Percentiles rank a stretch among this genome's conserved stretches.
These are phyloP conservation scores for Heliothis subflexa DNA, from an alignment of 1,140 invertebrate species.

Conservation along the genomic window DNA sequence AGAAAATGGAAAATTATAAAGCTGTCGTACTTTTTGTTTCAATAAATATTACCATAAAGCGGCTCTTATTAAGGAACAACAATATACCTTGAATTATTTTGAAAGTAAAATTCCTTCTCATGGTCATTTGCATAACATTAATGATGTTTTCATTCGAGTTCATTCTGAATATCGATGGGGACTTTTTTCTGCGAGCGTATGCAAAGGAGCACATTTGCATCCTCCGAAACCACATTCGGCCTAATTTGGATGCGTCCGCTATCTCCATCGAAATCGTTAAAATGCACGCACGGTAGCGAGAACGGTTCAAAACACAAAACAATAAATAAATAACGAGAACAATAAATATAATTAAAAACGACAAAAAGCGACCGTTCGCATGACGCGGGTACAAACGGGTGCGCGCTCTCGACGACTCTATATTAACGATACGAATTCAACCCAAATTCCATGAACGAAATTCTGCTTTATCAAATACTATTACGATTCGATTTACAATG, in stretches of 20 bases:
- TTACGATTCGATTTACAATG: conserved; percentile 59
- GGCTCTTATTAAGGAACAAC: conserved; percentile 37
- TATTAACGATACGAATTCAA: conserved; percentile 64
- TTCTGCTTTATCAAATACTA: conserved; percentile 51
- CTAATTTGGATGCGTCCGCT: conserved; percentile 82
- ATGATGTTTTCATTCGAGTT: conserved; percentile 73
- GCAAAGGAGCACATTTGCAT: conserved; percentile 82
- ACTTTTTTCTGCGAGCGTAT: conserved; percentile 72
- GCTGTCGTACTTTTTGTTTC: conserved; percentile 35
- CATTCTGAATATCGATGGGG: conserved; percentile 59
- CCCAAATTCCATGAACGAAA: conserved; percentile 48
- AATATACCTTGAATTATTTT: conserved; percentile 40
- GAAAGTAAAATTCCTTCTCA: conserved; percentile 51
- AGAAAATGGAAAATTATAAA: conserved; percentile 35
- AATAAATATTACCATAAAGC: conserved; percentile 37
- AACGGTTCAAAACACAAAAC: conserved; percentile 74
- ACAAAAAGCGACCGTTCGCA: conserved; percentile 80
- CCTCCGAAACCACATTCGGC: conserved; percentile 70
- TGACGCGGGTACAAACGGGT: conserved; percentile 76
- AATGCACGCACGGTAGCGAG: conserved; percentile 82
- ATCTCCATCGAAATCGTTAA: conserved; percentile 77
- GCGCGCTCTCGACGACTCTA: conserved; percentile 70
- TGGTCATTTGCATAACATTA: conserved; percentile 71
- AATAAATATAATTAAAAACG: conserved; percentile 86
- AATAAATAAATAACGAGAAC: conserved; percentile 84